Evolutionary conservation across 2,113 vertebrate genomes (phyloP).

Genomic region (Zosterops hypoxanthus): DNA sequence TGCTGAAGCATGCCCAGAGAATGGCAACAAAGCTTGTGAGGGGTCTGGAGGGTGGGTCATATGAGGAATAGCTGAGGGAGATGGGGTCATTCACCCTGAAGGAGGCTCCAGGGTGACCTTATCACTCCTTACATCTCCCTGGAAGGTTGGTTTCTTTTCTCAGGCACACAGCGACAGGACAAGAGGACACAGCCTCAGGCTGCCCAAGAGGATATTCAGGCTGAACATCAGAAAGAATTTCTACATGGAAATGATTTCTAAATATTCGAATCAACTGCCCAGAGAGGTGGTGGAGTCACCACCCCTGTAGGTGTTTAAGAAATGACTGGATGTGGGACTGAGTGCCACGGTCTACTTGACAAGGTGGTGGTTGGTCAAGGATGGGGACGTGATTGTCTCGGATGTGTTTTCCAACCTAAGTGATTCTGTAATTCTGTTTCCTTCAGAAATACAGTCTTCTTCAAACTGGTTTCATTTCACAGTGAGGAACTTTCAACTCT

Average conservation of each 20-base stretch:
- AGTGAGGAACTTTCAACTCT: neutral
- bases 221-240: neutral
- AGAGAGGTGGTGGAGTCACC: neutral
- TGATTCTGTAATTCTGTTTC: neutral
- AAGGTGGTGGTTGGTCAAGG: neutral
- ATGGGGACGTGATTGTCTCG: neutral
- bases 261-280: neutral
- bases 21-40: neutral
- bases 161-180: fast-evolving
- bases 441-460: neutral
- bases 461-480: neutral
- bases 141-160: neutral
- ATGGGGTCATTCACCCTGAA: neutral
- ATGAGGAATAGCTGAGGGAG: neutral
- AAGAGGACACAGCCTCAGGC: neutral
- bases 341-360: neutral
- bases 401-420: neutral
- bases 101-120: no score
- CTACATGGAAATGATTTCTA: neutral
- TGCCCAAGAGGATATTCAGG: neutral
- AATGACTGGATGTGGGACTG: neutral
- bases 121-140: neutral
- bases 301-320: neutral
- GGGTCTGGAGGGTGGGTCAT: neutral
- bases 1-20: neutral